Base-by-base conservation (phyloP, 1,140 invertebrate species). In the Cydia strobilella region DNA sequence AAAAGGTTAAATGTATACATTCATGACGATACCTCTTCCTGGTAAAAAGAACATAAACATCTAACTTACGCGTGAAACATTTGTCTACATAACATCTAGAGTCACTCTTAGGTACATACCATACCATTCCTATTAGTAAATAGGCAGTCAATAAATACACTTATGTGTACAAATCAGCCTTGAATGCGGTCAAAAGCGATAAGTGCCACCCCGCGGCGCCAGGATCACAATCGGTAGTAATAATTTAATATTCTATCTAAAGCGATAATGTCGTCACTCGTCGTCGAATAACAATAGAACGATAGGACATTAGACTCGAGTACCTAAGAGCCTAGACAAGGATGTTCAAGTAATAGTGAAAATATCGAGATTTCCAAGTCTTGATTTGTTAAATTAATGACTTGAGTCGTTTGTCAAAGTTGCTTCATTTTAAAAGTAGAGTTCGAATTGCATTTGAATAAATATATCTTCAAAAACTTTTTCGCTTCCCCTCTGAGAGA, bases 181-280 rank as follows among this genome's bases (percentile, higher is more conserved):
- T 80, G 79, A 80, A 76, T 75, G 74, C 76, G 75, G 77, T 80
- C 79, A 76, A 42, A 74, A 39, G 73, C 65, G 76, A 78, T 80
- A 80, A 77, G 63, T 65, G 27, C 18, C 27, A 35, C 65, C 27
- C 65, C 27, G 31, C 65, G 65, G 31, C 65, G 65, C 65, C 65
- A 59, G 65, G 65, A 69, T 69, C 65, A 35, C 65, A 31, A 66
- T 69, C 65, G 31, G 27, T 42, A 35, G 65, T 39, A 69, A 69
- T 69, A 69, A 69, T 69, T 69, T 27, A 69, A 69, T 69, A 69
- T 69, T 69, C 65, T 69, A 69, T 69, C 65, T 18, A 69, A 74
- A 39, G 74, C 51, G 75, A 78, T 80, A 80, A 77, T 73, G 72
- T 72, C 51, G 66, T 76, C 66, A 54, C 59, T 51, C 65, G 72